Percentiles rank a stretch among this genome's conserved stretches.
These are phyloP conservation scores for Anolis carolinensis DNA, from an alignment of 2,113 vertebrate species.

Conservation along the genomic window DNA sequence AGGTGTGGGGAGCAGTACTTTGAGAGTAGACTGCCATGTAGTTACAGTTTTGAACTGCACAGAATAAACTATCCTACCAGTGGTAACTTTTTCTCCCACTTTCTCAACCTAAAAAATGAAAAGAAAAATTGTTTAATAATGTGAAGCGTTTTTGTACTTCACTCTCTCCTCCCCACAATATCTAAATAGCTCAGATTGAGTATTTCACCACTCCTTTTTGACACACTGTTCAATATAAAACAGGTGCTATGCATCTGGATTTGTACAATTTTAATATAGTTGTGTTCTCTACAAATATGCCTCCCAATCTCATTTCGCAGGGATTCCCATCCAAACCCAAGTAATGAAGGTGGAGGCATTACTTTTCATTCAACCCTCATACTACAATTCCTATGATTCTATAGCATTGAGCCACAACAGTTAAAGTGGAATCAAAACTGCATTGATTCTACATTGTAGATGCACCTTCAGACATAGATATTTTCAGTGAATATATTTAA, in stretches of 20 bases:
- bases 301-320: conserved; percentile 53
- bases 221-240: conserved; percentile 31
- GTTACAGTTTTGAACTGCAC: conserved; percentile 11
- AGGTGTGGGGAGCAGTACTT: neutral
- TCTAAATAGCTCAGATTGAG: conserved; percentile 36
- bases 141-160: conserved; percentile 12
- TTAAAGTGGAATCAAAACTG: too few species aligned
- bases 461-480: neutral
- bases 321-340: too few species aligned
- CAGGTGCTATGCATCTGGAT: conserved; percentile 53
- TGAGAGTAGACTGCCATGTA: neutral
- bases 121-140: conserved; percentile 33
- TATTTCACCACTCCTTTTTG: conserved; percentile 49
- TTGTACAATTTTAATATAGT: conserved; percentile 58
- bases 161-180: conserved; percentile 9
- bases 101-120: neutral
- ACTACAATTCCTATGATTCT: too few species aligned
- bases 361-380: too few species aligned
- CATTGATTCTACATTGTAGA: too few species aligned
- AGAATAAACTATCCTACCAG: conserved; percentile 6
- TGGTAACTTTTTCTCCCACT: neutral
- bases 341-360: too few species aligned
- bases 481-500: neutral
- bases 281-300: conserved; percentile 48
- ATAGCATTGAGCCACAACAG: too few species aligned